Evolutionary conservation across 37 sponge, comb jelly and placozoan genomes (phyloP).

Genomic region (Agelas oroides): DNA sequence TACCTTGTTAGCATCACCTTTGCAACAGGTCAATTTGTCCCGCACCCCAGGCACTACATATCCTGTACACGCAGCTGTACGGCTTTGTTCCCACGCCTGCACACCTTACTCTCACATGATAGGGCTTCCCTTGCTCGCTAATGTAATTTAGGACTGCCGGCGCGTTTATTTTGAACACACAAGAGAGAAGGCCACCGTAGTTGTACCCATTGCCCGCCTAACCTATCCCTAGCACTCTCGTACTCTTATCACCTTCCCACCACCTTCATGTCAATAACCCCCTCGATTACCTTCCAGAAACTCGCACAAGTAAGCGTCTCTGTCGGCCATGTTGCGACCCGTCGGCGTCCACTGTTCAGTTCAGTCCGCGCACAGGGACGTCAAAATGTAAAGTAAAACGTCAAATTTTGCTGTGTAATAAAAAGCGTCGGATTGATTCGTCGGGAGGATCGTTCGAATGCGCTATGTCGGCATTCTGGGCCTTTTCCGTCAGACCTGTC

Average conservation of each 20-base stretch:
- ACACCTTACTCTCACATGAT: too few relatives aligned
- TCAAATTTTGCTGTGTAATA: too few relatives aligned
- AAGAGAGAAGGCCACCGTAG: background rate
- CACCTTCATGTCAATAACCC: background rate
- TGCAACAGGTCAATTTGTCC: background rate
- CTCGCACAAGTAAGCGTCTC: slow-evolving; percentile 55
- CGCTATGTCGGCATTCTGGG: too few relatives aligned
- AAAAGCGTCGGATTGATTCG: too few relatives aligned
- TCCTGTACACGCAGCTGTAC: background rate
- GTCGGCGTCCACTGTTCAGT: background rate
- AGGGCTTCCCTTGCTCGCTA: too few relatives aligned
- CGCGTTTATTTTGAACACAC: too few relatives aligned
- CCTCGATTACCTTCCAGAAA: slow-evolving; percentile 37
- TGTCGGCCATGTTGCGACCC: slow-evolving; percentile 30
- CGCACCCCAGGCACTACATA: background rate
- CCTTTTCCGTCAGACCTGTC: too few relatives aligned
- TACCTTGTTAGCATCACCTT: background rate
- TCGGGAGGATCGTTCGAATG: too few relatives aligned
- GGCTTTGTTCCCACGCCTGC: too few relatives aligned
- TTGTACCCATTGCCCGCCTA: background rate
- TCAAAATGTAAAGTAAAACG: too few relatives aligned
- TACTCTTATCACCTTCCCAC: background rate
- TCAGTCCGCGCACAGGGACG: background rate
- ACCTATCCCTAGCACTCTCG: background rate
- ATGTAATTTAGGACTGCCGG: too few relatives aligned